Percentiles rank a stretch among this genome's conserved stretches.
Conservation (phyloP, 2,888 invertebrate species). For the Selenia dentaria region DNA sequence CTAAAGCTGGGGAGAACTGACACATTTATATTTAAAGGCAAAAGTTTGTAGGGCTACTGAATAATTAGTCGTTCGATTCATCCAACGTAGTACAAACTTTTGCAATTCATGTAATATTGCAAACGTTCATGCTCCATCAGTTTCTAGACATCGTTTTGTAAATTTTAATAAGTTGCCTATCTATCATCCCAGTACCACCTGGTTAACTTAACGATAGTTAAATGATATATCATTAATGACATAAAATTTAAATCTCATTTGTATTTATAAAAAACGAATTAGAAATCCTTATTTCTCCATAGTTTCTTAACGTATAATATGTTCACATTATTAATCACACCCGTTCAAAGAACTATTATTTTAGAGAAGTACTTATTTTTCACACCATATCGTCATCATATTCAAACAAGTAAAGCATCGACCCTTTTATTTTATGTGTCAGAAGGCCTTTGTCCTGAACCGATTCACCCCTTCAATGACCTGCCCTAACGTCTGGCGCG, state of each 20-base stretch:
- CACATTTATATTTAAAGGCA: background rate
- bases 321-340: too few relatives aligned
- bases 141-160: constrained; percentile 12
- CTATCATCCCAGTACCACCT: too few relatives aligned
- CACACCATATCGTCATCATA: too few relatives aligned
- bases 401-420: constrained; percentile 16
- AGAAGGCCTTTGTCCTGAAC: constrained; percentile 27
- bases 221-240: too few relatives aligned
- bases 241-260: too few relatives aligned
- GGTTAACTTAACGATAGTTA: too few relatives aligned
- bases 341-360: too few relatives aligned
- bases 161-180: constrained; percentile 9
- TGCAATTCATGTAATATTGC: constrained; percentile 20
- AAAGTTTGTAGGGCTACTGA: background rate
- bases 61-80: constrained; percentile 19
- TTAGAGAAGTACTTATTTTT: too few relatives aligned
- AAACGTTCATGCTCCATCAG: constrained; percentile 5
- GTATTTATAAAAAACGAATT: too few relatives aligned
- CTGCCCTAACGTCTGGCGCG: constrained; percentile 64
- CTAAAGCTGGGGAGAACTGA: constrained; percentile 7
- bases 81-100: constrained; percentile 11
- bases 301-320: too few relatives aligned
- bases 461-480: constrained; percentile 50
- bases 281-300: too few relatives aligned
- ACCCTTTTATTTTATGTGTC: constrained; percentile 23